A percentile compares a stretch with the other conserved stretches of the same genome.
phyloP scores from a whole-genome alignment of 2,888 invertebrate species.

The Sinohyriopsis cumingii region DNA sequence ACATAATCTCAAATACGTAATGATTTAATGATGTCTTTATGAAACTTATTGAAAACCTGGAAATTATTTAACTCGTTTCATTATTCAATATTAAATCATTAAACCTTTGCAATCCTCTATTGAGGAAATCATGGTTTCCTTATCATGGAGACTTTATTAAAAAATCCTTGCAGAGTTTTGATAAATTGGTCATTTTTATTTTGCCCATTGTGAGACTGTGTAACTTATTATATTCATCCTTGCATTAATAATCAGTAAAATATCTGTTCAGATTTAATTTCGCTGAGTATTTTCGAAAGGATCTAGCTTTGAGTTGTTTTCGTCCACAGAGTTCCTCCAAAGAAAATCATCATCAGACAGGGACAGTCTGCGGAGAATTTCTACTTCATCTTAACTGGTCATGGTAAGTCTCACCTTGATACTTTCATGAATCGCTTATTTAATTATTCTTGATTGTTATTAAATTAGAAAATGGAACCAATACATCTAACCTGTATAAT shows the following conservation, averaged over 20 bases:
- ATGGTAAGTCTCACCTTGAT: conserved; percentile 49
- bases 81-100: no score
- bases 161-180: no score
- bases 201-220: neutral
- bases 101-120: no score
- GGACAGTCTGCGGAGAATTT: conserved; percentile 70
- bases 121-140: no score
- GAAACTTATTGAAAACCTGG: no score
- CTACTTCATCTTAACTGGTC: conserved; percentile 69
- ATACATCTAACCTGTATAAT: no score
- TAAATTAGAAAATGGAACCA: no score
- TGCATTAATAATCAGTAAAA: neutral
- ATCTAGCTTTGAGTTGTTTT: neutral
- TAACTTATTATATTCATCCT: neutral
- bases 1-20: no score
- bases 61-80: no score
- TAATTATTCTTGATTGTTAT: neutral
- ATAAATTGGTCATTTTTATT: no score
- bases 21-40: no score
- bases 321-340: conserved; percentile 56
- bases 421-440: neutral
- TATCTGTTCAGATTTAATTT: neutral
- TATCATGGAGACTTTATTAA: no score
- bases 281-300: neutral
- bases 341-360: conserved; percentile 69